These are phyloP conservation scores for Chlorocebus sabaeus DNA, from an alignment of 2,113 vertebrate species.

Conservation along the genomic window DNA sequence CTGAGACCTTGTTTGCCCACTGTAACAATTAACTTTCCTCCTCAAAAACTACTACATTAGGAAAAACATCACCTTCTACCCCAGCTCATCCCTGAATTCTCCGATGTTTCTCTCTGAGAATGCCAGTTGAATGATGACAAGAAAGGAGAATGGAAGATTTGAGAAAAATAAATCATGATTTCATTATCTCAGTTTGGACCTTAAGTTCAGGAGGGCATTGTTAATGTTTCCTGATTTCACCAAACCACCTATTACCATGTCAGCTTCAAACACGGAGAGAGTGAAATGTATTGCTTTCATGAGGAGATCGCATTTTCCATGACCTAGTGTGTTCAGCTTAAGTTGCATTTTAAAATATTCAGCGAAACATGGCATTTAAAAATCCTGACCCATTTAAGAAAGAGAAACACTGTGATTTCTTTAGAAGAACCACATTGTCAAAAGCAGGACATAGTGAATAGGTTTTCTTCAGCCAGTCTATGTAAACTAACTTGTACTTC, in stretches of 20 bases:
- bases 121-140: not conserved
- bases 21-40: not conserved
- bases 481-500: constrained; percentile 2
- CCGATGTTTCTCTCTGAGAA: not conserved
- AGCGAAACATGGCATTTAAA: not conserved
- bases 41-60: not conserved
- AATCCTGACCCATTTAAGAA: not conserved
- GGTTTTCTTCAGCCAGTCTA: not conserved
- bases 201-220: not conserved
- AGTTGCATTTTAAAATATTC: not conserved
- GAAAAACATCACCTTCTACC: not conserved
- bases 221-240: not conserved
- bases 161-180: constrained; percentile 4
- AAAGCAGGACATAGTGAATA: not conserved
- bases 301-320: not conserved
- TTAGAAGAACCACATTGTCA: not conserved
- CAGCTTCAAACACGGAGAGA: not conserved
- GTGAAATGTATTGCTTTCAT: not conserved
- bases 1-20: not conserved
- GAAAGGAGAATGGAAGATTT: not conserved
- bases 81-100: not conserved
- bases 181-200: not conserved
- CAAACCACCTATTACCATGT: not conserved
- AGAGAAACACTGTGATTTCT: not conserved
- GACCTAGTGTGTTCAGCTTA: not conserved